phyloP scores from a whole-genome alignment of 2,888 invertebrate genomes.

The Isotomurus palustris region DNA sequence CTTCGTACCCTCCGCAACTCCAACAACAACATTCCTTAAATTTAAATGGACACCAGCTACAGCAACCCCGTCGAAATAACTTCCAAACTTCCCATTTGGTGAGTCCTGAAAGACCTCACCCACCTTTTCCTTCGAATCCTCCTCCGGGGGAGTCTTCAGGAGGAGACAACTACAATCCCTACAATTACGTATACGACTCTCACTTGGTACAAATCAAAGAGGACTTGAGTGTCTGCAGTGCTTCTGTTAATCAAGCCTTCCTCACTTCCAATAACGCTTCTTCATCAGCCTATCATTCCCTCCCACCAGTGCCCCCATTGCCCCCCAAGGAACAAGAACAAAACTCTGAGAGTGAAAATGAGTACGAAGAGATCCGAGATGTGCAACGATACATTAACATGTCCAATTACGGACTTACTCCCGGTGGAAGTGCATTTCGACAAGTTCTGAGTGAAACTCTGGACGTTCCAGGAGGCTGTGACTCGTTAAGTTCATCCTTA shows the following conservation, averaged over 20 bases:
- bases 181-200: conserved; percentile 45
- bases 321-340: conserved; percentile 5
- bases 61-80: not conserved
- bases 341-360: conserved; percentile 35
- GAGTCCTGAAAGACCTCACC: no score
- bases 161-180: conserved; percentile 37
- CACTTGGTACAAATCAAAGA: conserved; percentile 12
- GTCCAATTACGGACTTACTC: conserved; percentile 10
- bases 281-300: not conserved
- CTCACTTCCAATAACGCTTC: not conserved
- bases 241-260: conserved; percentile 2
- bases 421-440: no score
- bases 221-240: conserved; percentile 7
- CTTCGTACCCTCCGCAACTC: conserved; percentile 1
- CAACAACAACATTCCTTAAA: not conserved
- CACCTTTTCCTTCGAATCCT: no score
- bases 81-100: no score
- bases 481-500: no score
- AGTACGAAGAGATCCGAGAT: conserved; percentile 45
- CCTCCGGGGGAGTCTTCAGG: no score
- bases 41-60: not conserved
- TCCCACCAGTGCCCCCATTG: conserved; percentile 11
- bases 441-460: not conserved
- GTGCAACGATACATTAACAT: conserved; percentile 44
- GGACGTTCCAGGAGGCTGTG: not conserved